phyloP scores from a whole-genome alignment of 2,113 vertebrate genomes.

The Hippocampus mohnikei region DNA sequence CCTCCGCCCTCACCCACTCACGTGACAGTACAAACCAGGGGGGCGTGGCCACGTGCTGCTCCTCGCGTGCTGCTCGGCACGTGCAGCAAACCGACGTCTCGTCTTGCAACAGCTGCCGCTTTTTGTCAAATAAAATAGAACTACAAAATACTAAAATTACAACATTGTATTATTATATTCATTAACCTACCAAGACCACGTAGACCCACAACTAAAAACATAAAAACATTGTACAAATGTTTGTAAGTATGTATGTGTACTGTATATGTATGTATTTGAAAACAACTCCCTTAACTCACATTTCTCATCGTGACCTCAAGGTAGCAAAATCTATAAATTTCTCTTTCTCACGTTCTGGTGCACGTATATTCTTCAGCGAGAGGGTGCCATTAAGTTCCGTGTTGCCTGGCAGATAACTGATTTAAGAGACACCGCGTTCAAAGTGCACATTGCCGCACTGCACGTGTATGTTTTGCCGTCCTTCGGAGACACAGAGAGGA shows the following conservation, averaged over 20 bases:
- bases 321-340: background rate
- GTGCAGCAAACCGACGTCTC: too few relatives aligned
- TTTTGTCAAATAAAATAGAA: background rate
- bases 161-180: too few relatives aligned
- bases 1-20: constrained; percentile 35
- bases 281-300: background rate
- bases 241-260: too few relatives aligned
- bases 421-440: constrained; percentile 51
- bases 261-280: background rate
- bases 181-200: too few relatives aligned
- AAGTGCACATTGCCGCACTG: constrained; percentile 1
- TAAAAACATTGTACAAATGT: too few relatives aligned
- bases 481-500: background rate
- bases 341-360: constrained; percentile 1
- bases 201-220: too few relatives aligned
- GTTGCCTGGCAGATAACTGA: constrained; percentile 6
- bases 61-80: background rate
- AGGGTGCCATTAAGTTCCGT: background rate
- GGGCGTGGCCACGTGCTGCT: constrained; percentile 8
- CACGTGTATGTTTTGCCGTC: constrained; percentile 4
- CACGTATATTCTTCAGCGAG: background rate
- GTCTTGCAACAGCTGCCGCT: background rate
- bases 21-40: constrained; percentile 49
- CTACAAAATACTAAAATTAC: too few relatives aligned
- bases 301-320: background rate